These are phyloP conservation scores for Caenorhabditis sp. DNA, from an alignment of 2,888 invertebrate genomes.

Conservation along the genomic window DNA sequence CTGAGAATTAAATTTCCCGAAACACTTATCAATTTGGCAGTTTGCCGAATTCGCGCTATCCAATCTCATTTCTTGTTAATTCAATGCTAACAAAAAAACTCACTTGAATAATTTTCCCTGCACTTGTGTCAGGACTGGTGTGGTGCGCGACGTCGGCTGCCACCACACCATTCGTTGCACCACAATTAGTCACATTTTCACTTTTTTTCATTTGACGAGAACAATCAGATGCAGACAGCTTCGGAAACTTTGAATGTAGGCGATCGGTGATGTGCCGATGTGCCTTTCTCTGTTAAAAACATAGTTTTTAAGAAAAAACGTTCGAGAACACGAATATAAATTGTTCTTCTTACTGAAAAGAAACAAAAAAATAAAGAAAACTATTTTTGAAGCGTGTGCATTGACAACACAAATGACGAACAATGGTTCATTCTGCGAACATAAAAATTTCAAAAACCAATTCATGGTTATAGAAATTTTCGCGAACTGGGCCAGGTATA, in stretches of 20 bases:
- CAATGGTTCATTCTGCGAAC: too few species aligned
- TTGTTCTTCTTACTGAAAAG: too few species aligned
- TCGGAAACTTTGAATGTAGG: constrained; percentile 47
- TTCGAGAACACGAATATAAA: constrained; percentile 37
- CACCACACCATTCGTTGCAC: constrained; percentile 36
- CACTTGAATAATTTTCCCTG: constrained; percentile 26
- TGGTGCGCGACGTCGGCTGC: constrained; percentile 19
- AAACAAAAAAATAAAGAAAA: too few species aligned
- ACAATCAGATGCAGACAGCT: constrained; percentile 48
- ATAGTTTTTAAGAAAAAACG: constrained; percentile 3
- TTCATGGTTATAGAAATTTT: too few species aligned
- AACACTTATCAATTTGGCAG: neutral
- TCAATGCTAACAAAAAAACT: neutral
- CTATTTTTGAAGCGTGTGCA: too few species aligned
- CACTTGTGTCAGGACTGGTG: constrained; percentile 42
- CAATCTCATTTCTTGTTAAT: neutral
- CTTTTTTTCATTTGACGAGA: constrained; percentile 53
- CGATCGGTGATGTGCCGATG: constrained; percentile 48
- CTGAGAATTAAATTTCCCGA: neutral
- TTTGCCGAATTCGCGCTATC: neutral
- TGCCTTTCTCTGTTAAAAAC: constrained; percentile 42
- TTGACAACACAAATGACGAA: too few species aligned
- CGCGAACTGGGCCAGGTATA: too few species aligned
- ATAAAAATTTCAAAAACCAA: too few species aligned
- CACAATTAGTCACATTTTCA: constrained; percentile 45